Evolutionary conservation across 2,113 vertebrate species (phyloP), one percentile per base, ranked within the genome.

Genomic region (Tringa solitaria): DNA sequence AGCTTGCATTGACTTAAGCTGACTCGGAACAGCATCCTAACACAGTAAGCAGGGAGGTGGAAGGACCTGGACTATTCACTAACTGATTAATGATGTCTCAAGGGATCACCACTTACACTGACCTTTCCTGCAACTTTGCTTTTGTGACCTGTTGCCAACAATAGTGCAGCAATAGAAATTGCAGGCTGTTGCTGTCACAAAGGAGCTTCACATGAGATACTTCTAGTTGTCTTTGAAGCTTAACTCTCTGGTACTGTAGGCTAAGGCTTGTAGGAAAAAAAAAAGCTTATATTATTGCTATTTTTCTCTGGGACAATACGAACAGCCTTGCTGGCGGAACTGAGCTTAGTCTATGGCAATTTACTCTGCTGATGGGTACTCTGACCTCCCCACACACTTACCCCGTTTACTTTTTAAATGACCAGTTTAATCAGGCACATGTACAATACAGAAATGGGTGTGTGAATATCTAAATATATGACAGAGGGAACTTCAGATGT

Each of bases 401-500:
- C 9, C 75, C 72, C 41, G 7, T 94, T 96, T 91, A 63, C 89
- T 94, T 93, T 92, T 57, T 61, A 80, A 95, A 93, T 91, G 80
- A 83, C 61, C 67, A 51, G 26, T 91, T 93, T 91, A 89, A 83
- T 79, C 91, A 82, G 77, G 65, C 61, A 37, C 84, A 35, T 0
- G 22, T 73, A 59, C 50, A 26, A 7, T 60, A 17, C 18, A 53
- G 78, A 70, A 68, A 39, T 54, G 61, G 73, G 92, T 60, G 76
- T 87, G 84, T 94, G 89, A 78, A 75, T 82, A 82, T 54, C 87
- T 59, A 83, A 96, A 78, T 90, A 24, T 84, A 95, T 16, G 84
- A 94, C 53, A 97, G 81, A 72, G 67, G 60, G 69, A 83, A 87
- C 72, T 96, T 95, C 56, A 87, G 77, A 46, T 97, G 61, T 91